These are phyloP conservation scores for Cydia amplana DNA, from an alignment of 1,140 invertebrate genomes.

Conservation along the genomic window DNA sequence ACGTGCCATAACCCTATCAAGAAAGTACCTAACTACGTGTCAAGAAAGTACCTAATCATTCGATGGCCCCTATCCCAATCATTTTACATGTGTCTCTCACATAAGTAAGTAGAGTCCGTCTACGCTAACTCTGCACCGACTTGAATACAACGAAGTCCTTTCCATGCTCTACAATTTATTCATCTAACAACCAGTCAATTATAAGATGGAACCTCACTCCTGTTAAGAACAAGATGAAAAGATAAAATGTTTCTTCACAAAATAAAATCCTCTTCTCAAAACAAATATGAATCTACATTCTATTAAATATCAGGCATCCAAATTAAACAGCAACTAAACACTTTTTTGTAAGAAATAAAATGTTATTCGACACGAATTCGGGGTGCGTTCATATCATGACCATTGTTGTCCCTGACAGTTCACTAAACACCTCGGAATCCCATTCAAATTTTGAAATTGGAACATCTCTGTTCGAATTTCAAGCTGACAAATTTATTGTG, in stretches of 20 bases:
- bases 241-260: not conserved
- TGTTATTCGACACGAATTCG: conserved; percentile 47
- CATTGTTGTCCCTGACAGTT: conserved; percentile 55
- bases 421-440: conserved; percentile 48
- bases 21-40: no score
- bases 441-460: conserved; percentile 49
- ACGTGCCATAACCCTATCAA: no score
- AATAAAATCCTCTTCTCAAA: not conserved
- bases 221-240: not conserved
- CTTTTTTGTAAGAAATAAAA: conserved; percentile 36
- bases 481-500: conserved; percentile 28
- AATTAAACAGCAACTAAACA: conserved; percentile 32
- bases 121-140: no score
- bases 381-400: conserved; percentile 36
- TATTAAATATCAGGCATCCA: conserved; percentile 17
- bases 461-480: conserved; percentile 50
- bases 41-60: no score
- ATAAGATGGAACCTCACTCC: not conserved
- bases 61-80: no score
- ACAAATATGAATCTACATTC: conserved; percentile 11
- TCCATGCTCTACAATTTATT: no score
- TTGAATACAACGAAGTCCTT: no score
- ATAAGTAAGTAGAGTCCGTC: no score
- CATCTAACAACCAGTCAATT: not conserved
- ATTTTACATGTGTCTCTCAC: no score